Base-by-base conservation (phyloP, 2,113 vertebrate species). In the Riparia riparia region DNA sequence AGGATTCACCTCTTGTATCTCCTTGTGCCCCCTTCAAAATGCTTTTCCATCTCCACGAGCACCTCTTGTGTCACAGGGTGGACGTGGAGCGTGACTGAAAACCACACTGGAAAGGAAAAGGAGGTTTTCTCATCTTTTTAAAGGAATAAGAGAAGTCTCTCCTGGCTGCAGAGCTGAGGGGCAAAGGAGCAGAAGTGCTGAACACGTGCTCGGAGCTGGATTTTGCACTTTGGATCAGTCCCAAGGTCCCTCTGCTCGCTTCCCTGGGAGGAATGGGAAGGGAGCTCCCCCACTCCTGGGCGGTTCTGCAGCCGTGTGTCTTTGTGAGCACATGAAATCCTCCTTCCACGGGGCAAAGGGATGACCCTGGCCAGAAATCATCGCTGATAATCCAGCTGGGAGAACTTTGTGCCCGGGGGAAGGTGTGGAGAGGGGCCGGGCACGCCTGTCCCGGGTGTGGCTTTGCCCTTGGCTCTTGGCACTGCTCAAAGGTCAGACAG, bases 301-400 rank as follows among this genome's bases (percentile, higher is more conserved):
- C 34, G 25, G 16, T 2, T 14, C 70, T 45, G 1, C 31, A 17
- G 37, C 2, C 4, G 3, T 6, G 32, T 49, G 60, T 6, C 53
- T 17, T 3, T 32, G 47, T 18, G 70, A 18, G 34, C 7, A 4
- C 15, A 1, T 16, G 4, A 51, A 87, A 68, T 1, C 9, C 5
- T 45, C 19, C 34, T 32, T 20, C 13, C 10, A 1, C 1, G 0
- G 3, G n/a, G 29, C 47, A 18, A 0, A 11, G 60, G 45, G 79
- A 5, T 34, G 39, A 49, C 3, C 9, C 21, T 39, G 86, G 47
- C 24, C 7, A 2, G 16, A 28, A 70, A 41, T 3, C 47, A 4
- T 0, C 1, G 0, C 25, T 56, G 11, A 5, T 2, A 16, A 54
- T 0, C 12, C 39, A 2, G 0, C 6, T 28, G 1, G 50, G 37